Evolutionary conservation across 2,113 vertebrate species (phyloP), one percentile per base, ranked within the genome.

Genomic region (Chionis minor): DNA sequence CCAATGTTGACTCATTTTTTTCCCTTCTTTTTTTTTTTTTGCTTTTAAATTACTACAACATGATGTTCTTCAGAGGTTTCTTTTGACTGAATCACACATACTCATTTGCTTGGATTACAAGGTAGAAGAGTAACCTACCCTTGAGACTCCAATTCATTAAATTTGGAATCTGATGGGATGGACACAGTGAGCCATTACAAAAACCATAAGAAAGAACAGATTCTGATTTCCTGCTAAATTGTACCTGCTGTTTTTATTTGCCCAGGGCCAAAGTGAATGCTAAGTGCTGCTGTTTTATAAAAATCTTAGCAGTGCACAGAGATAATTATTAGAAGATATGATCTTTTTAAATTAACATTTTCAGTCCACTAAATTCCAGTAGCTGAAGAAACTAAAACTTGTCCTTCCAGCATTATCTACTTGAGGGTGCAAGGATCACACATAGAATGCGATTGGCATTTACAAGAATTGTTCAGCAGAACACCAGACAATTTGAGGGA

Each of bases 1-100:
- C 4, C 7, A 23, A 4, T 8, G 3, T 5, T 45, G 5, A 45
- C 30, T 44, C 3, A 1, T n/a, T 45, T 28, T 20, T 24, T 2
- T 1, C 7, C 16, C 12, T 2, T 23, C 28, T 74, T 4, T 19
- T 20, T 5, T 14, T 5, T 23, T 32, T 35, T 52, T 40, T 21
- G 32, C 10, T 5, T 15, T 51, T 40, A 24, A 30, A 19, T 27
- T 62, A 38, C 5, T 45, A 14, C 2, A 45, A 8, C 5, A 14
- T 55, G 4, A 23, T 65, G 12, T 22, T 67, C 16, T 91, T 73
- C 18, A 23, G 14, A 85, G 6, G 5, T 23, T 92, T 73, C 3
- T 66, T 62, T 38, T 77, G 10, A 33, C 10, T 55, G 24, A 40
- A 40, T 33, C 21, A 32, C 8, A 30, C 3, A 18, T 5, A 56